A percentile compares a stretch with the other conserved stretches of the same genome.
These are phyloP conservation scores for Pocillopora damicornis DNA, from an alignment of 64 coral and sea anemone genomes.

Conservation along the genomic window DNA sequence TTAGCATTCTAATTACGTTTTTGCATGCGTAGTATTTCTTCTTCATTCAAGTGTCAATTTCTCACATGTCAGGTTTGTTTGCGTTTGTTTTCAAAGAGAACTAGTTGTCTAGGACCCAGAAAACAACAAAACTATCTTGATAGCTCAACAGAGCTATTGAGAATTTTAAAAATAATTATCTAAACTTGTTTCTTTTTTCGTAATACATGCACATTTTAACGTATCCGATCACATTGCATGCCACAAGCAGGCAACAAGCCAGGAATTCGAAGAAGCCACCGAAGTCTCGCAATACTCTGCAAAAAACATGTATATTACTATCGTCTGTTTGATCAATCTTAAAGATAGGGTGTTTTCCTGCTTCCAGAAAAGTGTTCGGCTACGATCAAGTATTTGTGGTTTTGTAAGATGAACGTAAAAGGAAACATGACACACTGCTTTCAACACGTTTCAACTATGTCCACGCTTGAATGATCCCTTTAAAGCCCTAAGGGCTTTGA, in stretches of 20 bases:
- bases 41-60: not conserved
- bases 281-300: not conserved
- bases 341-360: not conserved
- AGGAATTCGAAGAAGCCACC: slow-evolving; percentile 8
- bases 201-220: not conserved
- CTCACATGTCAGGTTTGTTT: not conserved
- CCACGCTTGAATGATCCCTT: slow-evolving; percentile 11
- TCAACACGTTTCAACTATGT: slow-evolving; percentile 20
- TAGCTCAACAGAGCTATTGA: not conserved
- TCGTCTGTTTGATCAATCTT: not conserved
- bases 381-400: not conserved
- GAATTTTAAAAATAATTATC: too few relatives aligned
- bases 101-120: not conserved
- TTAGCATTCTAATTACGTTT: not conserved
- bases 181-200: too few relatives aligned
- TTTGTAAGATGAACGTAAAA: not conserved
- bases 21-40: not conserved
- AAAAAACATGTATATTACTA: not conserved
- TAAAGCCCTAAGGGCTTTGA: not conserved
- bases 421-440: slow-evolving; percentile 4
- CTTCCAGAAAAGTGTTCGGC: not conserved
- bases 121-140: not conserved
- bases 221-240: not conserved
- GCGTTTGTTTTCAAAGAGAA: not conserved
- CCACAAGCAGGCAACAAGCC: not conserved